Conservation (phyloP, 53 echinoderm and acorn worm genomes). For the Paracentrotus lividus region DNA sequence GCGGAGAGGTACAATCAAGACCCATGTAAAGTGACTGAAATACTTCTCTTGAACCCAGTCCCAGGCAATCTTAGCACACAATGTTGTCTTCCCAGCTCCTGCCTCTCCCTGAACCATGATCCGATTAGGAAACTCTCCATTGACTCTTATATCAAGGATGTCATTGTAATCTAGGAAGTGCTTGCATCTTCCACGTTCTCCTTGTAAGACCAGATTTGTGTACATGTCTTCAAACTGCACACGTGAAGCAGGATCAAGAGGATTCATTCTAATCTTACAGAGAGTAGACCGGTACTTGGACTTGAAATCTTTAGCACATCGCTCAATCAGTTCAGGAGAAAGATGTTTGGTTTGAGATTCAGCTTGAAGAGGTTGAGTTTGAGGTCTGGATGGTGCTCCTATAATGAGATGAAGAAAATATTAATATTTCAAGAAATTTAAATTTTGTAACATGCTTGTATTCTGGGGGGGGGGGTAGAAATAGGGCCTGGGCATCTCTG, state of each 20-base stretch:
- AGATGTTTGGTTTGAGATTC: no score
- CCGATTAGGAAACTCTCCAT: neutral
- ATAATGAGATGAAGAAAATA: no score
- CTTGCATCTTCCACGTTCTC: neutral
- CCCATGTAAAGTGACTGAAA: neutral
- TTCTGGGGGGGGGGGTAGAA: no score
- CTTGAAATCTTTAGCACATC: no score
- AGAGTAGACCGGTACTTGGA: no score
- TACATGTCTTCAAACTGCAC: no score
- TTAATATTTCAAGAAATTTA: no score
- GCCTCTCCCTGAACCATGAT: conserved; percentile 4
- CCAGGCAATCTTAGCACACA: conserved; percentile 7
- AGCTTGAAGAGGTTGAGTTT: no score
- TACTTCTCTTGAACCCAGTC: conserved; percentile 1
- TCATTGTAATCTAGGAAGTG: neutral
- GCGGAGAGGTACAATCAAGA: neutral
- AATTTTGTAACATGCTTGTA: no score
- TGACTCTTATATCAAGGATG: neutral
- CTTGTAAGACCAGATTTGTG: neutral
- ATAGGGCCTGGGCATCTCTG: no score
- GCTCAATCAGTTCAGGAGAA: neutral
- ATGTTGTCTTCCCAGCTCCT: neutral
- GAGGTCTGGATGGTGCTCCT: no score
- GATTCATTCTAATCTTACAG: conserved; percentile 11
- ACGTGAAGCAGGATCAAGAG: no score